phyloP scores from a whole-genome alignment of 2,888 invertebrate genomes.

The Apantesis nais region DNA sequence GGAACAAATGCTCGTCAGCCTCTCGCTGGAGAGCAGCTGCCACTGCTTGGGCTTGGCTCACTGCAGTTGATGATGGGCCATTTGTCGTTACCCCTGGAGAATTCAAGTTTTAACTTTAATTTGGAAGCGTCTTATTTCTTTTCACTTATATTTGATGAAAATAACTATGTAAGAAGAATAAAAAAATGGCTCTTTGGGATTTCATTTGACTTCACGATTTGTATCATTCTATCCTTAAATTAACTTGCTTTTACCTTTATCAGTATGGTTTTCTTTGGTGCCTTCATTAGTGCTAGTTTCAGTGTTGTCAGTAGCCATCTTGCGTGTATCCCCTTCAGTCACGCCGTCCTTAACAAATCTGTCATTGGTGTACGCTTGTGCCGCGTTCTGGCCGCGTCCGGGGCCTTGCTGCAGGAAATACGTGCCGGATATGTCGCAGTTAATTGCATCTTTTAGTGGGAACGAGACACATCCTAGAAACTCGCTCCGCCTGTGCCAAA shows the following conservation, averaged over 20 bases:
- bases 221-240: no score
- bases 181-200: no score
- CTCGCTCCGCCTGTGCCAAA: slow-evolving; percentile 94
- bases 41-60: slow-evolving; percentile 79
- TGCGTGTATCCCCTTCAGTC: slow-evolving; percentile 67
- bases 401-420: slow-evolving; percentile 88
- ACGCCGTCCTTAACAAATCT: slow-evolving; percentile 63
- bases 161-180: no score
- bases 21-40: slow-evolving; percentile 87
- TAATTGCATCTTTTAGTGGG: slow-evolving; percentile 92
- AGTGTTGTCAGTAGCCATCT: slow-evolving; percentile 82
- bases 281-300: slow-evolving; percentile 79
- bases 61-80: slow-evolving; percentile 72
- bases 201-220: no score
- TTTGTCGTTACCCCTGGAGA: slow-evolving; percentile 70
- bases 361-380: slow-evolving; percentile 61
- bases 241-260: slow-evolving; percentile 64
- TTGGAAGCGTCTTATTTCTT: neutral
- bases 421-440: slow-evolving; percentile 88
- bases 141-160: neutral
- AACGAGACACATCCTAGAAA: slow-evolving; percentile 97
- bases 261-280: slow-evolving; percentile 74
- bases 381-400: slow-evolving; percentile 59
- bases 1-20: slow-evolving; percentile 90
- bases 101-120: neutral